Evolutionary conservation across 2,797 vertebrate species (phyloP), one percentile per base, ranked within the genome.

Genomic region (Dallia pectoralis): DNA sequence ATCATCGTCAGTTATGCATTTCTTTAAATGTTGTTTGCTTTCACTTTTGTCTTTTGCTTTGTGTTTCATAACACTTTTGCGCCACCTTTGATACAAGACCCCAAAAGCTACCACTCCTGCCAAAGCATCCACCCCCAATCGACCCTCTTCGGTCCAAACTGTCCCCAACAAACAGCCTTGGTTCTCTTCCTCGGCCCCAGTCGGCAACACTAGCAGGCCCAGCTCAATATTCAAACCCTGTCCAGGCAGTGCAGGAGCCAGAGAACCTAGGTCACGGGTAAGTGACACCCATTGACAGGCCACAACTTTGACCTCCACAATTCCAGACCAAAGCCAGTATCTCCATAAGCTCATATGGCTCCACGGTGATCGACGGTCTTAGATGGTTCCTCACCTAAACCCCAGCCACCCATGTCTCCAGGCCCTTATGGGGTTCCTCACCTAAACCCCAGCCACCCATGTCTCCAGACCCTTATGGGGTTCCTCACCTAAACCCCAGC

Each of bases 31-130:
- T 25, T 67, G 47, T 25, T 67, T 48, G 67, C 56, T 47, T 32
- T 47, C 71, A 63, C 27, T 40, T 66, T 30, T 66, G 30, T 80
- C 87, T 86, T 88, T 89, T 92, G n/a, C 63, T 65, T 82, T 48
- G 40, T 76, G 47, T 62, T 79, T 62, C 73, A 25, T 75, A 68
- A 75, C 51, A 76, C 61, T 40, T 67, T 15, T 67, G n/a, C 40
- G 15, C 22, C 65, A 68, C 66, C 44, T 30, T 44, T 33, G 30
- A 15, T 16, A 48, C 36, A 79, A 85, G 81, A 78, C 49, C 88
- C 90, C 89, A 81, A 81, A 86, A 87, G 87, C 89, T 89, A 86
- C 90, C 86, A 91, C 83, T 86, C 89, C 89, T 86, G 89, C 88
- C 87, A 94, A 89, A 77, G 65, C 67, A 87, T 81, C 81, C 78